Evolutionary conservation across 2,888 invertebrate species (phyloP), one percentile per base, ranked within the genome.

Genomic region (Drosophila bunnanda): DNA sequence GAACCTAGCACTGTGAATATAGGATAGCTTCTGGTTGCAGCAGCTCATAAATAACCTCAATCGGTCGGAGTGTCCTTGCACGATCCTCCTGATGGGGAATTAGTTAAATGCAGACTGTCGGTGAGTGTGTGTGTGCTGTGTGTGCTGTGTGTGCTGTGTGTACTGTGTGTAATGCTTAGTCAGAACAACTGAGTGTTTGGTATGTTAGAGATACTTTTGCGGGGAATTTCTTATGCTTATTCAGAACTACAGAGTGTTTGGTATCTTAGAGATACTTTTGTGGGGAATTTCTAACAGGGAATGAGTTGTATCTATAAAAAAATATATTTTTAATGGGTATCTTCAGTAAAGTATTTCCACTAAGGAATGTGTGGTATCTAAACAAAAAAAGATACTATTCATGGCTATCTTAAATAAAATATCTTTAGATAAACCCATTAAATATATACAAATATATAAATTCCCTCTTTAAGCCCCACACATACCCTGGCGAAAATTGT

Each of bases 31-130:
- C 50, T 3, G 15, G 22, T 15, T 9, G n/a, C n/a, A 4, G 34
- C 50, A 50, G 30, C 39, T 10, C 55, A 36, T 56, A 39, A 39
- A 56, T 56, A 41, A 41, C 30, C 20, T 30, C 41, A 30, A 17
- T 55, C 25, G 28, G 28, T 8, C 28, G 46, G 30, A 46, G 46
- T 46, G 46, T 46, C 46, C 46, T 46, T n/a, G 46, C 46, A 28
- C 46, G 46, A 46, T 46, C 46, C 28, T 28, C 46, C 46, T 46
- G 46, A 12, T n/a, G 28, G 12, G 46, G 30, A 46, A 17, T 46
- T 46, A 46, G 46, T 46, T 46, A 46, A 46, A 17, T 46, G 17
- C 28, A 0, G 28, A 46, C 0, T n/a, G n/a, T n/a, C n/a, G n/a
- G n/a, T 22, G 13, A 13, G 13, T 17, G 46, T 25, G 15, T 25